Evolutionary conservation across 2,888 invertebrate species (phyloP).

Genomic region (Drosophila pseudotalamancana): DNA sequence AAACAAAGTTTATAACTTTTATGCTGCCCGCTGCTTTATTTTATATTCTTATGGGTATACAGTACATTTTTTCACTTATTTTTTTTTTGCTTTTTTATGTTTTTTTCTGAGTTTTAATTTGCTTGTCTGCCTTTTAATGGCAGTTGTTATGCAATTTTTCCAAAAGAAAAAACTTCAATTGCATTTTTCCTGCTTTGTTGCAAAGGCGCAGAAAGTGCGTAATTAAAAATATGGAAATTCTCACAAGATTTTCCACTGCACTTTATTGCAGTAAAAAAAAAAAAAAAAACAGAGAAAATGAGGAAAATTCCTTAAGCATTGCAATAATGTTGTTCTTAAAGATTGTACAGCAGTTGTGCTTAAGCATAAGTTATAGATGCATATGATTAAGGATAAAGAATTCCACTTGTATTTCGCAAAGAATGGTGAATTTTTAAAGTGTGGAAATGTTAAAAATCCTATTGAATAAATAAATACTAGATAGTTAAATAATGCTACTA

Average conservation of each 20-base stretch:
- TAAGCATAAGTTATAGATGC: too few species aligned
- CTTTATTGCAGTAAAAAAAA: slow-evolving; percentile 4
- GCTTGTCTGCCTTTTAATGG: slow-evolving; percentile 78
- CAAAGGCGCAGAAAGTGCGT: slow-evolving; percentile 44
- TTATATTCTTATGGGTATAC: slow-evolving; percentile 42
- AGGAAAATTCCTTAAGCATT: too few species aligned
- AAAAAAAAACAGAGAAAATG: neutral
- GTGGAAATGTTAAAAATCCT: too few species aligned
- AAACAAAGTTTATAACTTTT: slow-evolving; percentile 78
- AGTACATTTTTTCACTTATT: neutral
- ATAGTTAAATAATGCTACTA: too few species aligned
- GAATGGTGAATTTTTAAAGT: too few species aligned
- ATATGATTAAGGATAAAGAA: too few species aligned
- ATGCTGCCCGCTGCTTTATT: slow-evolving; percentile 37
- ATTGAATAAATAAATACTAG: too few species aligned
- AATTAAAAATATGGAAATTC: slow-evolving; percentile 70
- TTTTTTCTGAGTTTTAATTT: slow-evolving; percentile 66
- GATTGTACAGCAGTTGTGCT: too few species aligned
- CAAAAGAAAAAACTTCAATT: slow-evolving; percentile 62
- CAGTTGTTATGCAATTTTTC: slow-evolving; percentile 70
- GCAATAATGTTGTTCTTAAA: too few species aligned
- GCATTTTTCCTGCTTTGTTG: slow-evolving; percentile 42
- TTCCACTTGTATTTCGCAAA: too few species aligned
- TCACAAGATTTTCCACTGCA: slow-evolving; percentile 13
- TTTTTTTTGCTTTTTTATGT: slow-evolving; percentile 1